A percentile compares a stretch with the other conserved stretches of the same genome.
Conservation (phyloP, 2,888 invertebrate genomes). For the Autographa gamma region DNA sequence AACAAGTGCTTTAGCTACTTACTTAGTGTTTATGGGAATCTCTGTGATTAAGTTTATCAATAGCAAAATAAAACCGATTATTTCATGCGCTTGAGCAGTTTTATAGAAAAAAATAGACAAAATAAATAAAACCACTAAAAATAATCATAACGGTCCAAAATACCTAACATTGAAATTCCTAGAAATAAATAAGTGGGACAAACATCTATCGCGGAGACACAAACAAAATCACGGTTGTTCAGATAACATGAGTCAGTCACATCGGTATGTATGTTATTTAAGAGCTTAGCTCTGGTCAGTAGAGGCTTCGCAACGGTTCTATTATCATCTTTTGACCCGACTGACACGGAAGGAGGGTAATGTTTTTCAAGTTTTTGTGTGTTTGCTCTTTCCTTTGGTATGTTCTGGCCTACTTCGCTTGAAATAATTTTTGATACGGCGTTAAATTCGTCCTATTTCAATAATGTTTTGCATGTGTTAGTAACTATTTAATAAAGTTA, state of each 20-base stretch:
- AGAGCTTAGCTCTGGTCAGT: not conserved
- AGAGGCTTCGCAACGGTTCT: slow-evolving; percentile 2
- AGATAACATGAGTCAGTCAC: not conserved
- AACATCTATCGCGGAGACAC: not conserved
- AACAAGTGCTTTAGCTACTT: no score
- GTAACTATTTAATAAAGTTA: no score
- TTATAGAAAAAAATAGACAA: no score
- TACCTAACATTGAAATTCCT: not conserved
- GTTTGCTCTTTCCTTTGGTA: not conserved
- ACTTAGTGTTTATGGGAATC: no score
- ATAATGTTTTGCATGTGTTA: no score
- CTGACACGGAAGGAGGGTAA: not conserved
- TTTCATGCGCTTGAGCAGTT: no score
- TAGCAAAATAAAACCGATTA: no score
- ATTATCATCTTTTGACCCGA: not conserved
- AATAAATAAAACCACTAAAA: not conserved
- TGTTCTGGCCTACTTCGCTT: not conserved
- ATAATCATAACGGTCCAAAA: not conserved
- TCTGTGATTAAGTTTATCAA: no score
- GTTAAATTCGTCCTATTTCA: no score
- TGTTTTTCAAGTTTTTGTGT: not conserved
- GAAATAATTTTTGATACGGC: no score
- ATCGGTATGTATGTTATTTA: slow-evolving; percentile 1
- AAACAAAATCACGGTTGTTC: not conserved
- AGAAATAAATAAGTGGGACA: not conserved